A percentile compares a stretch with the other conserved stretches of the same genome.
Conservation (phyloP, 2,888 invertebrate species). For the Caenorhabditis afra region DNA sequence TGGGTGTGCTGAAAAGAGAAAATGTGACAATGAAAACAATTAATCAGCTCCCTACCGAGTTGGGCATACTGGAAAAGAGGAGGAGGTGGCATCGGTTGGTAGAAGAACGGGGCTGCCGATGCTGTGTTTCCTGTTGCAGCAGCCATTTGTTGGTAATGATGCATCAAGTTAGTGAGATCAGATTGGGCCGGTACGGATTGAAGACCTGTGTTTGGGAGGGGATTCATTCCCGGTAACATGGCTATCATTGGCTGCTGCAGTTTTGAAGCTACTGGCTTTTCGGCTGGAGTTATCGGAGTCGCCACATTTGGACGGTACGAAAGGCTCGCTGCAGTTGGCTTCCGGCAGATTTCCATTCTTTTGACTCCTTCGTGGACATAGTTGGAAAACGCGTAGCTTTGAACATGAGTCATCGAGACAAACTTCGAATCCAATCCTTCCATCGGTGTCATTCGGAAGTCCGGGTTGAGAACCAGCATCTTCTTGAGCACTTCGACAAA, state of each 20-base stretch:
- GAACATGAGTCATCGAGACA: slow-evolving; percentile 76
- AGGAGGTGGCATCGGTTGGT: slow-evolving; percentile 72
- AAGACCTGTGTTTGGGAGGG: slow-evolving; percentile 20
- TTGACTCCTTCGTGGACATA: slow-evolving; percentile 61
- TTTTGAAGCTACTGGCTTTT: slow-evolving; percentile 25
- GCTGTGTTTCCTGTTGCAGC: slow-evolving; percentile 53
- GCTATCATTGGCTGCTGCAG: slow-evolving; percentile 43
- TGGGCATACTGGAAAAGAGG: slow-evolving; percentile 75
- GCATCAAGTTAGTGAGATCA: slow-evolving; percentile 57
- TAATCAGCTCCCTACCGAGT: slow-evolving; percentile 29
- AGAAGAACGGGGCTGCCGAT: slow-evolving; percentile 75
- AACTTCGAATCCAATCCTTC: slow-evolving; percentile 79
- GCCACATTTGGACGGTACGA: slow-evolving; percentile 45
- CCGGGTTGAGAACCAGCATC: slow-evolving; percentile 98
- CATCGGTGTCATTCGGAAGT: slow-evolving; percentile 91
- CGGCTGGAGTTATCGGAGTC: slow-evolving; percentile 54
- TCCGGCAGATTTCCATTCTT: slow-evolving; percentile 76
- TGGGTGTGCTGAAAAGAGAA: slow-evolving; percentile 41
- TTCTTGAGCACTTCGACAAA: slow-evolving; percentile 97
- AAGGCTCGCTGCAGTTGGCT: slow-evolving; percentile 11
- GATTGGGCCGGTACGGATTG: slow-evolving; percentile 37
- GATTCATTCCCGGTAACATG: slow-evolving; percentile 31
- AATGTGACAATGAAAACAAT: background rate
- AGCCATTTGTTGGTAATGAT: slow-evolving; percentile 61
- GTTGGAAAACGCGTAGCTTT: slow-evolving; percentile 56